Conservation (phyloP, 2,797 vertebrate species). For the Cyclopterus lumpus region DNA sequence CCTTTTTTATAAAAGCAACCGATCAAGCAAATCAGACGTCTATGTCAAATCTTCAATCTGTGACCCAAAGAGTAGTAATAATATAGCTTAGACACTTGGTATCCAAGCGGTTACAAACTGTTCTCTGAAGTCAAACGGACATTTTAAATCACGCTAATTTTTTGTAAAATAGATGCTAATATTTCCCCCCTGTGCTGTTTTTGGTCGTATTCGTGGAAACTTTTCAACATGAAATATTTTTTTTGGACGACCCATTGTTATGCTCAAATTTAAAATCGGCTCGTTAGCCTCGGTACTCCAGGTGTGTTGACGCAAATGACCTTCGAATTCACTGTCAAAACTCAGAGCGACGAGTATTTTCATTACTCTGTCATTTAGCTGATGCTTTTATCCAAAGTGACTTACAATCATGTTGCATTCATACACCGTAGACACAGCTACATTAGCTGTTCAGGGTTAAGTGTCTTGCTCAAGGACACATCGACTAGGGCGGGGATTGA, state of each 20-base stretch:
- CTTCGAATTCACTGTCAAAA: neutral
- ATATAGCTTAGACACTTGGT: constrained; percentile 24
- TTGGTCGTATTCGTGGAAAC: neutral
- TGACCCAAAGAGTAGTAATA: constrained; percentile 14
- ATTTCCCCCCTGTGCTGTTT: neutral
- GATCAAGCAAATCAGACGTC: constrained; percentile 25
- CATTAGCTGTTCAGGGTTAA: too few species aligned
- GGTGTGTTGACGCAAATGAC: neutral
- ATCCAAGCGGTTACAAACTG: constrained; percentile 12
- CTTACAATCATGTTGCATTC: too few species aligned
- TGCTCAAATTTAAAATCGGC: neutral
- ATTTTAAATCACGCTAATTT: neutral
- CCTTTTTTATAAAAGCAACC: constrained; percentile 39
- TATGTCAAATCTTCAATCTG: constrained; percentile 37
- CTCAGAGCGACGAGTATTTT: neutral
- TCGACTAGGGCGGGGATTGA: too few species aligned
- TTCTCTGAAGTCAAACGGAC: constrained; percentile 7
- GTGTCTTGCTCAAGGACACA: too few species aligned
- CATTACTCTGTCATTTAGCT: too few species aligned
- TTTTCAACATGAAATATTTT: neutral
- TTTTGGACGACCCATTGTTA: neutral
- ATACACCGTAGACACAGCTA: too few species aligned
- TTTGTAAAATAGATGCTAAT: neutral
- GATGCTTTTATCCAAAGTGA: too few species aligned
- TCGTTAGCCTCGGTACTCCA: neutral